phyloP scores from a whole-genome alignment of 2,888 invertebrate genomes.

The Microplitis deprimator region DNA sequence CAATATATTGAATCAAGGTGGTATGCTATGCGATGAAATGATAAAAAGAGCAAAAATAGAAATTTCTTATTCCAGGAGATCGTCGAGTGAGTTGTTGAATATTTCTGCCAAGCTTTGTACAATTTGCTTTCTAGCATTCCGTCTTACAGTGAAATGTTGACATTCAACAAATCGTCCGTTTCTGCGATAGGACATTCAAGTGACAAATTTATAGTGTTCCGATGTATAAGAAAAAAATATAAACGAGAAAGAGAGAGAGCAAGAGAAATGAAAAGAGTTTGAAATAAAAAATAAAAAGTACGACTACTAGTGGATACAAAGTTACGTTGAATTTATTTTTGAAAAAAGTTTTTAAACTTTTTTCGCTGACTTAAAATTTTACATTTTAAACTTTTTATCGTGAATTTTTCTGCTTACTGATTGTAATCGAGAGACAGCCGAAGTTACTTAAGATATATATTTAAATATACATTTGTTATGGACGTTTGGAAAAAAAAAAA shows the following conservation, averaged over 20 bases:
- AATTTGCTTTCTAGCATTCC: constrained; percentile 34
- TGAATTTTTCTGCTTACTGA: background rate
- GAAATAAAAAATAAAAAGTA: background rate
- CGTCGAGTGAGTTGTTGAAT: constrained; percentile 8
- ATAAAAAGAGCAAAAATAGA: background rate
- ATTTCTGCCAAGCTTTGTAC: constrained; percentile 35
- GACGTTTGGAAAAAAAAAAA: background rate
- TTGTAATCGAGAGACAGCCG: background rate
- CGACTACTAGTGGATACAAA: background rate
- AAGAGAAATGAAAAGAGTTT: background rate
- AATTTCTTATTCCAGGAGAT: background rate
- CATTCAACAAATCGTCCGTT: constrained; percentile 63
- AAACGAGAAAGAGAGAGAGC: background rate
- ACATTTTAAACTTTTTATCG: background rate
- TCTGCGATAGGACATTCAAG: constrained; percentile 48
- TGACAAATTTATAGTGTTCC: constrained; percentile 25
- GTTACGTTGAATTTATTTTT: background rate
- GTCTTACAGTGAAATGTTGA: constrained; percentile 50
- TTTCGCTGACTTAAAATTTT: background rate
- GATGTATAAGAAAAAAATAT: constrained; percentile 9
- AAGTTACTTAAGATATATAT: background rate
- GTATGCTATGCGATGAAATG: background rate
- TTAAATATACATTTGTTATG: background rate
- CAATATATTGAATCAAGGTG: background rate
- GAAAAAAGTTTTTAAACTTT: background rate